These are phyloP conservation scores for Hemibagrus guttatus DNA, from an alignment of 2,797 vertebrate species.

Conservation along the genomic window DNA sequence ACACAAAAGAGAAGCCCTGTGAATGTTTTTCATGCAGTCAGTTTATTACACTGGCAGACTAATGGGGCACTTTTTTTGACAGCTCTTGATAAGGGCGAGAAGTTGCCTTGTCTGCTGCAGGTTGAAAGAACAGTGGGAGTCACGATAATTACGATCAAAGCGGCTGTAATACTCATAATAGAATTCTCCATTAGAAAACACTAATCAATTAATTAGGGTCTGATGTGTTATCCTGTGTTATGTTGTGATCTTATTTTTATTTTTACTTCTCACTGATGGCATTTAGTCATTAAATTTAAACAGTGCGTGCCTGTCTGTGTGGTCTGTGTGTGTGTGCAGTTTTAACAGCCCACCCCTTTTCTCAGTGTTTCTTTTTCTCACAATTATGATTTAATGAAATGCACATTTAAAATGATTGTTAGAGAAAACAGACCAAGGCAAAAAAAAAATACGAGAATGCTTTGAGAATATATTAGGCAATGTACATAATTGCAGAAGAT, in stretches of 20 bases:
- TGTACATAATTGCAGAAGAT: conserved; percentile 71
- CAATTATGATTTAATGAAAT: conserved; percentile 71
- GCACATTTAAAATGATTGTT: conserved; percentile 68
- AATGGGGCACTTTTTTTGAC: conserved; percentile 57
- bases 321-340: conserved; percentile 49
- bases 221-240: conserved; percentile 51
- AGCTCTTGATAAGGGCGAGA: conserved; percentile 59
- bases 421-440: conserved; percentile 57
- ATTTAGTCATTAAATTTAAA: conserved; percentile 60
- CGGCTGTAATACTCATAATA: conserved; percentile 55
- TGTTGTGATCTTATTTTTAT: conserved; percentile 50
- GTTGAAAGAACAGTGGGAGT: conserved; percentile 56
- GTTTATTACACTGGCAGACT: conserved; percentile 60
- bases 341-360: conserved; percentile 47
- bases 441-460: conserved; percentile 49
- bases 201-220: conserved; percentile 62
- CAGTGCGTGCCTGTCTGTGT: neutral
- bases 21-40: conserved; percentile 55
- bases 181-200: conserved; percentile 52
- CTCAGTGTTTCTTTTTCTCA: conserved; percentile 49
- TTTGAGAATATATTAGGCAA: conserved; percentile 67
- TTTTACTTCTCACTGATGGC: conserved; percentile 44
- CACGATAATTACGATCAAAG: conserved; percentile 59
- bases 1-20: conserved; percentile 50
- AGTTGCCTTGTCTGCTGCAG: conserved; percentile 50